phyloP scores from a whole-genome alignment of 2,113 vertebrate genomes.

The Pseudopodoces humilis region DNA sequence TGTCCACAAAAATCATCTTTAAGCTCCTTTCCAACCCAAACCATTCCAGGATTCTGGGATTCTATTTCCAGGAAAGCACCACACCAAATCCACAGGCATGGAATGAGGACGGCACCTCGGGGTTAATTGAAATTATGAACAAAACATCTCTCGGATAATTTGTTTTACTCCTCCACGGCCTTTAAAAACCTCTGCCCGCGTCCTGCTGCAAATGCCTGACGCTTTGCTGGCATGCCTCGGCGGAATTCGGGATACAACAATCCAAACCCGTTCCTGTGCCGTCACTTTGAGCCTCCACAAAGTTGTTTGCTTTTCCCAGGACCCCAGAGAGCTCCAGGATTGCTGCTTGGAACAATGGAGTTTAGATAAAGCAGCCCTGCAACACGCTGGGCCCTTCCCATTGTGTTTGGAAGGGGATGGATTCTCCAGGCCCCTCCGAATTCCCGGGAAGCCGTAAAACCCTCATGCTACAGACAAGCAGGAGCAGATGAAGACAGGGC shows the following conservation, averaged over 20 bases:
- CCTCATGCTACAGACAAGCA: background rate
- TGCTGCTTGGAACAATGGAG: background rate
- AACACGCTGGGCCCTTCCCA: background rate
- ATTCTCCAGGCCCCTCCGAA: background rate
- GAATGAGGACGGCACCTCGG: background rate
- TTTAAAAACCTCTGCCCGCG: background rate
- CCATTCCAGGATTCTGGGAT: background rate
- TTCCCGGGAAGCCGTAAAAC: background rate
- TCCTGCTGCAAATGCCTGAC: background rate
- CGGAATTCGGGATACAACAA: accelerated
- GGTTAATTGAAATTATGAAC: background rate
- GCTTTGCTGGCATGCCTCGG: background rate
- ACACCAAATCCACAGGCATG: background rate
- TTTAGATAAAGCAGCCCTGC: conserved; percentile 8
- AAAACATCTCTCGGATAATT: accelerated
- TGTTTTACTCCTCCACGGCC: background rate
- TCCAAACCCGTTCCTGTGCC: background rate
- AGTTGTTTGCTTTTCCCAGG: background rate
- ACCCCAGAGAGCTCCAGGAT: background rate
- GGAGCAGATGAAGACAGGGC: background rate
- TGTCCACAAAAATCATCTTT: background rate
- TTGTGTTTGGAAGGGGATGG: background rate
- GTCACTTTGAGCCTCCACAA: background rate
- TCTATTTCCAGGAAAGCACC: background rate
- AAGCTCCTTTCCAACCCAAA: background rate